These are phyloP conservation scores for Murina feae DNA, from an alignment of 2,113 vertebrate species.

Conservation along the genomic window DNA sequence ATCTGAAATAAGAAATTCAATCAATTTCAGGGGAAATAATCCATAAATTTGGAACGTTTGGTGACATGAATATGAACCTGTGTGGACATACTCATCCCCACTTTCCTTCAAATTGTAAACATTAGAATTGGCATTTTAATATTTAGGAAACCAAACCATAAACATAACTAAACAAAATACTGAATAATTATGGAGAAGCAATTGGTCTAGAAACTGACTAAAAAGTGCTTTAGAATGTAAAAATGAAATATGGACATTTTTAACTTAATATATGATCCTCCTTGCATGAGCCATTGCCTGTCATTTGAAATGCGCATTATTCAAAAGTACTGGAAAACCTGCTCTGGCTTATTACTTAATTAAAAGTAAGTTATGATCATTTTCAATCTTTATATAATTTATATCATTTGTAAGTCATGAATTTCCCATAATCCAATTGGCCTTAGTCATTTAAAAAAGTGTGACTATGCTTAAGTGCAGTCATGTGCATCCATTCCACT, in stretches of 20 bases:
- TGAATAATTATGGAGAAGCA: background rate
- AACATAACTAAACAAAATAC: background rate
- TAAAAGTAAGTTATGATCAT: conserved; percentile 74
- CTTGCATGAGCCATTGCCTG: conserved; percentile 73
- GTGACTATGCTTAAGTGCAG: conserved; percentile 17
- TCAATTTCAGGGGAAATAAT: background rate
- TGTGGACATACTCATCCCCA: background rate
- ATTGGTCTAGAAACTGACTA: conserved; percentile 22
- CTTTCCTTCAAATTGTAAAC: background rate
- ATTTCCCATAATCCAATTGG: conserved; percentile 60
- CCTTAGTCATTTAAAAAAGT: conserved; percentile 49
- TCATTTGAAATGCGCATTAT: conserved; percentile 67
- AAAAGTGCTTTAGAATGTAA: conserved; percentile 41
- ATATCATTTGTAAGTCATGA: conserved; percentile 71
- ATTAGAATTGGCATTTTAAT: background rate
- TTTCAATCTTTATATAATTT: conserved; percentile 75
- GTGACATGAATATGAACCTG: background rate
- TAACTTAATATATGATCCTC: conserved; percentile 46
- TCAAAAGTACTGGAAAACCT: conserved; percentile 67
- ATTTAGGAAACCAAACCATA: background rate
- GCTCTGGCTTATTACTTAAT: conserved; percentile 77
- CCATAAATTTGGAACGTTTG: background rate
- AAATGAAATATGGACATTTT: conserved; percentile 55
- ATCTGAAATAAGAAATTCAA: background rate
- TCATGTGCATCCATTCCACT: background rate